Evolutionary conservation across 2,888 invertebrate species (phyloP).

Genomic region (Erpobdella octoculata): DNA sequence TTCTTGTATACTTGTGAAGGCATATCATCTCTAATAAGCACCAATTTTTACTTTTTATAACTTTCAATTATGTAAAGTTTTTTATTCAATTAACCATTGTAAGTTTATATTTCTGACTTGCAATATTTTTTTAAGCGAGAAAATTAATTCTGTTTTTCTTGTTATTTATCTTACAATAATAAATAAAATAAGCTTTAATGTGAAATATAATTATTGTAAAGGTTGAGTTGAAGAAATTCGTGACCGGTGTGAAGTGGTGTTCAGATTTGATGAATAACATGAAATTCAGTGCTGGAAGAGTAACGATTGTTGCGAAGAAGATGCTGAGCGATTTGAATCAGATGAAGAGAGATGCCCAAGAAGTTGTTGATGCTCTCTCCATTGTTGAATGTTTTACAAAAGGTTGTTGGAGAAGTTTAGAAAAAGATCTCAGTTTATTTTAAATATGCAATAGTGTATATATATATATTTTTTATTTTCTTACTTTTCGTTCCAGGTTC

Average conservation of each 20-base stretch:
- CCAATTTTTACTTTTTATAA: too few relatives aligned
- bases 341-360: slow-evolving; percentile 65
- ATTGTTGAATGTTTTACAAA: slow-evolving; percentile 59
- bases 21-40: too few relatives aligned
- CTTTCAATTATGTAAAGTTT: too few relatives aligned
- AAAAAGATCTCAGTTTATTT: background rate
- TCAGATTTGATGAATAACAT: slow-evolving; percentile 67
- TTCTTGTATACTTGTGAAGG: too few relatives aligned
- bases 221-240: slow-evolving; percentile 70
- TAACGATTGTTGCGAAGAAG: slow-evolving; percentile 71
- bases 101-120: too few relatives aligned
- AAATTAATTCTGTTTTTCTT: too few relatives aligned
- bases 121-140: too few relatives aligned
- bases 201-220: slow-evolving; percentile 46
- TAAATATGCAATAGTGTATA: too few relatives aligned
- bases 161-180: background rate
- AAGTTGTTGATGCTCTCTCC: slow-evolving; percentile 62
- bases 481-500: background rate
- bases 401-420: slow-evolving; percentile 55
- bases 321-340: slow-evolving; percentile 73
- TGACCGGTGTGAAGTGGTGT: slow-evolving; percentile 67
- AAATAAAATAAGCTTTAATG: background rate
- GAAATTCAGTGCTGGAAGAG: slow-evolving; percentile 65
- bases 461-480: background rate
- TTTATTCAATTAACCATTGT: too few relatives aligned